A percentile compares a stretch with the other conserved stretches of the same genome.
phyloP scores from a whole-genome alignment of 2,797 vertebrate genomes.

The Pelobates cultripes region DNA sequence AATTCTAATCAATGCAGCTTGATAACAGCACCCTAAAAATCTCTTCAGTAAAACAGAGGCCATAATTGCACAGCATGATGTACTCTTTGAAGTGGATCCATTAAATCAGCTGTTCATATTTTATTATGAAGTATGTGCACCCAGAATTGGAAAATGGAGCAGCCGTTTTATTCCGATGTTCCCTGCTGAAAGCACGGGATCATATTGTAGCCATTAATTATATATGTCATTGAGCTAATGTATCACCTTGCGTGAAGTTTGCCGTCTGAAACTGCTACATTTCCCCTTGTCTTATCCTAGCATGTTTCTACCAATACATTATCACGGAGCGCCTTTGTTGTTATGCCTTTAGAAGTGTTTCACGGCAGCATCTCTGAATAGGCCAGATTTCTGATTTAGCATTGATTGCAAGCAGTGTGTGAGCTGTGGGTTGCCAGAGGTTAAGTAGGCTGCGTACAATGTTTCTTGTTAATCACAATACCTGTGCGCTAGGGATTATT shows the following conservation, averaged over 20 bases:
- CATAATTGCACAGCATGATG: neutral
- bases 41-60: slow-evolving; percentile 1
- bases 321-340: neutral
- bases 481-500: neutral
- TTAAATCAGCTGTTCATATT: neutral
- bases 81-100: neutral
- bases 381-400: slow-evolving; percentile 25
- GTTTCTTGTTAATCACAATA: slow-evolving; percentile 17
- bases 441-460: slow-evolving; percentile 24
- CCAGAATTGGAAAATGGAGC: neutral
- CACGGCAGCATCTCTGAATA: neutral
- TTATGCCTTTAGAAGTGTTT: neutral
- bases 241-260: slow-evolving; percentile 2
- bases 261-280: neutral
- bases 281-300: neutral
- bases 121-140: slow-evolving; percentile 3
- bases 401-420: slow-evolving; percentile 35
- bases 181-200: neutral
- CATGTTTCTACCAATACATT: neutral
- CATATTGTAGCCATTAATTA: neutral
- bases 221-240: slow-evolving; percentile 11
- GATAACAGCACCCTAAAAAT: neutral
- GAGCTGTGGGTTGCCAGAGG: slow-evolving; percentile 17
- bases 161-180: neutral
- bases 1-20: neutral